Evolutionary conservation across 2,888 invertebrate genomes (phyloP), one percentile per base, ranked within the genome.

Genomic region (Mystacides longicornis): DNA sequence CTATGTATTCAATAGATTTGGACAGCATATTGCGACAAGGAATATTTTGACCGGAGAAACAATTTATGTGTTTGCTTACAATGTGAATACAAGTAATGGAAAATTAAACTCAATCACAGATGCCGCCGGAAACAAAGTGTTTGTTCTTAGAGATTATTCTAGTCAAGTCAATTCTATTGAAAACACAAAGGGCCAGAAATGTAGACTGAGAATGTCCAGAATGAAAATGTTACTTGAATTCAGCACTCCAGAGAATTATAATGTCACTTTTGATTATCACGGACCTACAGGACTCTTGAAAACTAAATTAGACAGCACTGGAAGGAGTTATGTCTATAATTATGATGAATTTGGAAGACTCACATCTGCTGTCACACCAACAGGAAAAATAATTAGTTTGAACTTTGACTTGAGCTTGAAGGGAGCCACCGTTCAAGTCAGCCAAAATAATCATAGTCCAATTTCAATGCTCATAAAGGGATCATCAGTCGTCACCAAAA

Each of bases 21-120:
- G 98, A 0, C 96, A 96, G 68, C 98, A 98, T 67, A 84, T 93
- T 2, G 87, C 90, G 54, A 97, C 96, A 0, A 88, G 88, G 63
- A 94, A 95, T 67, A 95, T 98, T 58, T 75, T 97, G n/a, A 96
- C 96, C 0, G 93, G 93, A 0, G 93, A 93, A 71, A 91, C 88
- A 2, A 87, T 91, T 62, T 97, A 95, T 69, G 85, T 90, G 2
- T 98, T 97, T 68, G 89, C 93, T 0, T 98, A 98, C 73, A 95
- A 93, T 64, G 93, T 96, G 0, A 96, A 96, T 68, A 96, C 96
- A 0, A 94, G 93, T 66, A 95, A 93, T 66, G 97, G 97, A 0
- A 94, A 93, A 68, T 77, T 98, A 19, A 92, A 91, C 65, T 90
- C 92, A 0, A 93, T 98, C 0, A 93, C 93, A 0, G 96, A 96